Evolutionary conservation across 2,797 vertebrate species (phyloP), one percentile per base, ranked within the genome.

Genomic region (Zalophus californianus): DNA sequence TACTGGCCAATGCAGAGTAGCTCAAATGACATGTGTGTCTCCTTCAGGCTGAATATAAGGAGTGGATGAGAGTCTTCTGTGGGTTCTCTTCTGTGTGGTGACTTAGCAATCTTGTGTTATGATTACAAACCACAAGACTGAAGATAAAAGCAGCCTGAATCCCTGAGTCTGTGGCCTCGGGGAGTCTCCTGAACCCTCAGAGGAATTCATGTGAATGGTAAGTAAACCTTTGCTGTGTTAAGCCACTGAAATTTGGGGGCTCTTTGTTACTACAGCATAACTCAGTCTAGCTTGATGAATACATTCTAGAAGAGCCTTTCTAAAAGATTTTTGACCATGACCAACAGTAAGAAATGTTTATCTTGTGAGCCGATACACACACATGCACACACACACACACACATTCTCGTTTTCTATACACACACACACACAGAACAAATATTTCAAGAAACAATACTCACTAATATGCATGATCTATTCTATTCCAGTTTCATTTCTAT

Each of bases 311-410:
- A 73, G 58, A 80, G 18, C 44, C 8, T 68, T 95, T 91, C 66
- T 94, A 41, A 95, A 96, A 80, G 48, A 86, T 87, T 82, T 93
- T 95, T 93, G 52, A 86, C 20, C 13, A 60, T 60, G 18, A 64
- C 9, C 5, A 9, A 78, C 38, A 86, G 35, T 85, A 64, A 95
- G 52, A 95, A 90, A 95, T 92, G 56, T 72, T 97, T 90, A 72
- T 12, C 13, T 18, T 72, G 62, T 85, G 80, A 96, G 8, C 44
- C 35, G 92, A 23, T 78, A 72, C 7, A 82, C 2, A 48, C 20
- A 79, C 25, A 52, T 4, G 93, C 25, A 86, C 35, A 68, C 2
- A 38, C 20, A 38, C 20, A 38, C 20, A 58, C 3, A 41, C 29
- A 52, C 38, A 72, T 38, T 68, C 32, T 68, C 7, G 7, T 15